These are phyloP conservation scores for Felis catus DNA, from an alignment of 2,113 vertebrate genomes.

Conservation along the genomic window F.catus_Fca126_mat1.0 CM031414.1:15831001-15831500, in stretches of 20 bases:
- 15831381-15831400: neutral
- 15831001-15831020: neutral
- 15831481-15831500: neutral
- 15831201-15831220: neutral
- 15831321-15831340: neutral
- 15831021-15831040: neutral
- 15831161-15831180: neutral
- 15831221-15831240: neutral
- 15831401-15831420: rapidly evolving
- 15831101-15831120: neutral
- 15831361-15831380: neutral
- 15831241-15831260: neutral
- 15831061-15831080: neutral
- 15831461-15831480: neutral
- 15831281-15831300: neutral
- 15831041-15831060: neutral
- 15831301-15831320: neutral
- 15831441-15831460: neutral
- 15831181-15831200: neutral
- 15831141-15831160: neutral
- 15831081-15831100: neutral
- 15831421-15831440: neutral
- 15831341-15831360: neutral
- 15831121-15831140: neutral
- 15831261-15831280: neutral